Conservation (phyloP, 2,888 invertebrate species). For the Emmelina monodactyla region DNA sequence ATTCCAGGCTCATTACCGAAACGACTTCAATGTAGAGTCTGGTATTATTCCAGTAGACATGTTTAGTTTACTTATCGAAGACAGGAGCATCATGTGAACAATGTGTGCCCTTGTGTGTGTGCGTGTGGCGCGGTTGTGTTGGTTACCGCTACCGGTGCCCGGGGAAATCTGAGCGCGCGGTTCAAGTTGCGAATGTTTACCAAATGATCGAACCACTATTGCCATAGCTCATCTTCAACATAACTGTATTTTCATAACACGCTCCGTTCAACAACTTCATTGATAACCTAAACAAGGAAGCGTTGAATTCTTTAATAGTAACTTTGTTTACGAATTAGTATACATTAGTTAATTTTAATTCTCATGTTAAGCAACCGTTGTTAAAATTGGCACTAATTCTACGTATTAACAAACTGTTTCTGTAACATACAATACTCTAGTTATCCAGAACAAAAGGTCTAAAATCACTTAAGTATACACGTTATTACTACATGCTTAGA, state of each 20-base stretch:
- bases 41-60: background rate
- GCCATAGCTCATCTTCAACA: slow-evolving; percentile 23
- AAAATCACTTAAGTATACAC: no score
- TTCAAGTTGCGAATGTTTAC: slow-evolving; percentile 41
- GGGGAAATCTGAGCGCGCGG: slow-evolving; percentile 24
- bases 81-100: slow-evolving; percentile 22
- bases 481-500: no score
- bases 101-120: slow-evolving; percentile 15
- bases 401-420: no score
- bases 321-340: no score
- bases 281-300: slow-evolving; percentile 33
- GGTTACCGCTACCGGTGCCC: slow-evolving; percentile 23
- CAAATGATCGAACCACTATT: slow-evolving; percentile 22
- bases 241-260: slow-evolving; percentile 47
- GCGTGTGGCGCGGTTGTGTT: no score
- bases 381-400: no score
- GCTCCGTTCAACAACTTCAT: slow-evolving; percentile 27
- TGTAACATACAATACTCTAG: no score
- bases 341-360: no score
- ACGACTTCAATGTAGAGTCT: background rate
- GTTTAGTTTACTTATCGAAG: slow-evolving; percentile 1
- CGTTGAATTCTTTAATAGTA: slow-evolving; percentile 25
- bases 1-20: background rate
- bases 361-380: no score
- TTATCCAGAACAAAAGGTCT: no score